Evolutionary conservation across 2,888 invertebrate species (phyloP), one percentile per base, ranked within the genome.

Genomic region (Chrysodeixis includens): DNA sequence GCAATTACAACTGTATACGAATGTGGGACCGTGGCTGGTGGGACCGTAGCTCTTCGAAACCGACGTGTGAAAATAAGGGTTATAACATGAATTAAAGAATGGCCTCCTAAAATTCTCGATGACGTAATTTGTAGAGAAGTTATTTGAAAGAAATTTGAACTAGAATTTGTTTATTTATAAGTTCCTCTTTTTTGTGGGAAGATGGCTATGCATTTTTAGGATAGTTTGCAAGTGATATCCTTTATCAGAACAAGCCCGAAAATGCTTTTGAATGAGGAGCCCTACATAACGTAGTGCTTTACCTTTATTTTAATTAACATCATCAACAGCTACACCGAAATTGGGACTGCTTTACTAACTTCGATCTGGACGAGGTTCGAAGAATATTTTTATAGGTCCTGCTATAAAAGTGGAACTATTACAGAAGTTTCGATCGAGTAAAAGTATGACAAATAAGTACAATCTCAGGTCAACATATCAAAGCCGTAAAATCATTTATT

Each of bases 1-100:
- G 83, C 86, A 90, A 90, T 92, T 92, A 92, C 84, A 90, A 88
- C 90, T 88, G 90, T 90, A 87, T 83, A 81, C 77, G 78, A 80
- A 83, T 88, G 86, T 88, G 87, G 74, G 87, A 88, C 83, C 82
- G 66, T 54, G 65, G 55, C 64, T 62, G 64, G 73, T 79, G 81
- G 64, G 76, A 77, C 69, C 64, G 64, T 70, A 35, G 52, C 65
- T 60, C 71, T 62, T 74, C 63, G 62, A 60, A 61, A 57, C 49
- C 10, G 62, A 66, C 81, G 79, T 79, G 79, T 78, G 79, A 81
- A 81, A 75, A 78, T 71, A 79, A 79, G 70, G 80, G 68, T 69
- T 58, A 76, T 74, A 76, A 78, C 56, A 56, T 52, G 49, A 54
- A 68, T 73, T 63, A 55, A 67, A 67, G 63, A 67, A 59, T 55